Conservation (phyloP, 1,140 invertebrate species). For the Phymastichus coffea region DNA sequence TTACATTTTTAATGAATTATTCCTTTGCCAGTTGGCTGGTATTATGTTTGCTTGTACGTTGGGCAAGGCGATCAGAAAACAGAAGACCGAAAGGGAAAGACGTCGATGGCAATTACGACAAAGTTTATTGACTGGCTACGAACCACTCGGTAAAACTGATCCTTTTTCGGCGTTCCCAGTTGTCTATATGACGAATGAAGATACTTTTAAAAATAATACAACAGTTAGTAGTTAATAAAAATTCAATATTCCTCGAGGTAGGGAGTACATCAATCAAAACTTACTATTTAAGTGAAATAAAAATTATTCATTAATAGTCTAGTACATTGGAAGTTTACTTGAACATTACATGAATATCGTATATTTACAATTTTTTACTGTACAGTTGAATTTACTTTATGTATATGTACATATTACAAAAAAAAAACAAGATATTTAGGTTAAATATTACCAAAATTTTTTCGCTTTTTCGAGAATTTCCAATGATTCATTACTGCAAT, state of each 20-base stretch:
- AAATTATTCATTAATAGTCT: neutral
- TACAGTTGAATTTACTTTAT: no score
- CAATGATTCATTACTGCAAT: slow-evolving; percentile 58
- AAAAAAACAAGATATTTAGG: slow-evolving; percentile 9
- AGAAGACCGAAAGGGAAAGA: slow-evolving; percentile 71
- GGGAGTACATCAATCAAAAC: neutral
- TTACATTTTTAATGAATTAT: neutral
- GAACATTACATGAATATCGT: slow-evolving; percentile 1
- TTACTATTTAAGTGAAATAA: no score
- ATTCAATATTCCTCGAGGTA: no score
- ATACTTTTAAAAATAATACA: slow-evolving; percentile 19
- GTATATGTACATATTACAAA: neutral
- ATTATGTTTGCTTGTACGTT: slow-evolving; percentile 84
- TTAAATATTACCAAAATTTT: slow-evolving; percentile 58
- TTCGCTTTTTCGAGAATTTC: slow-evolving; percentile 64
- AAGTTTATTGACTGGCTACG: slow-evolving; percentile 55
- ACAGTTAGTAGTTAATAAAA: slow-evolving; percentile 28
- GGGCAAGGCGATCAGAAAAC: slow-evolving; percentile 76
- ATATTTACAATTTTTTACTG: neutral
- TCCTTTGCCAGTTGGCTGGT: slow-evolving; percentile 69
- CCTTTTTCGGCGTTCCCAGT: slow-evolving; percentile 44
- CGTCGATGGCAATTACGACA: slow-evolving; percentile 68
- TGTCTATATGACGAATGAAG: slow-evolving; percentile 43
- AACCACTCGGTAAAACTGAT: slow-evolving; percentile 50
- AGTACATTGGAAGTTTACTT: neutral